Base-by-base conservation (phyloP, 1,140 invertebrate species). In the Drosophila repletoides region DNA sequence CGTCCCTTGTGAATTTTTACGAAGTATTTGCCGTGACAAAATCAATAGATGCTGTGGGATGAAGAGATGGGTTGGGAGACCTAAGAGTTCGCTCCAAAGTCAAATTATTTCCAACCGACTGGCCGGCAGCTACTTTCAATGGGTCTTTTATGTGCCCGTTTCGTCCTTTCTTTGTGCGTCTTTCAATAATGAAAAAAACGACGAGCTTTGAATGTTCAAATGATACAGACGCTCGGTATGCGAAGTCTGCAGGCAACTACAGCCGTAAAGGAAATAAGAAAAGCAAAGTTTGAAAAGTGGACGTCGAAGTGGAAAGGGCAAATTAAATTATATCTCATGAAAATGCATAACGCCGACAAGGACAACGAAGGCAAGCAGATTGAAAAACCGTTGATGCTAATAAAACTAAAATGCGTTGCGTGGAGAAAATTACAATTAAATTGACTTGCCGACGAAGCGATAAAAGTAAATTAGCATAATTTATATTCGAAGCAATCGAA, bases 381-480 rank as follows among this genome's bases (percentile, higher is more conserved):
- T 81, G 76, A 81, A 79, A 76, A 60, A 68, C n/a, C 61, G 71
- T 75, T 38, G 49, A 73, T 68, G 77, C 71, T 76, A 83, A 72
- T 81, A 72, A 76, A 79, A 79, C 67, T 75, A 79, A 77, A 84
- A 65, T 75, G 75, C 58, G 64, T 66, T 63, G 69, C 68, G 75
- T 72, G 71, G 79, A 68, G 63, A 75, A 86, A 86, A 86, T 86
- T 86, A 84, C 76, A 86, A 84, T 86, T 75, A 84, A 86, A 86
- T 86, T 86, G 80, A 86, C 77, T 84, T 71, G 55, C 67, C 74
- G 74, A 51, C 67, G 79, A 65, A 51, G 71, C 79, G 79, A 79
- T 84, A 79, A 86, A 84, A 84, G 67, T 69, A 86, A 86, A 86
- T 86, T 86, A 86, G 74, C 80, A 84, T 86, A 86, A 86, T 72